phyloP scores from a whole-genome alignment of 2,113 vertebrate species.

The Chinchilla lanigera region DNA sequence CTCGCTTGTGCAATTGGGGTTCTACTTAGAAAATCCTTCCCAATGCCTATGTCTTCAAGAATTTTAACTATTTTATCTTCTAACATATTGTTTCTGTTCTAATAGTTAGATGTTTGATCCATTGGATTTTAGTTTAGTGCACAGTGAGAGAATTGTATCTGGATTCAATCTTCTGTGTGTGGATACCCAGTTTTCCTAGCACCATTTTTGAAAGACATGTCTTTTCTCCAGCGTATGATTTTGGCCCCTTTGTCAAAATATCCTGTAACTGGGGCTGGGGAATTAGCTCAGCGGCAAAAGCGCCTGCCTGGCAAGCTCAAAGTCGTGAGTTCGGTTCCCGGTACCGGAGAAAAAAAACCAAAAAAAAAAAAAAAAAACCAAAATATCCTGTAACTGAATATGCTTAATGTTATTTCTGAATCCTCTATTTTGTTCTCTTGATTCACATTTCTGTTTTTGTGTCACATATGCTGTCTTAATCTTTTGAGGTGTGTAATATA shows the following conservation, averaged over 20 bases:
- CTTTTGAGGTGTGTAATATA: background rate
- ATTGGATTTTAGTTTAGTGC: background rate
- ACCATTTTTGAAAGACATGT: background rate
- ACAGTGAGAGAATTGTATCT: background rate
- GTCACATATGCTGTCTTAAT: background rate
- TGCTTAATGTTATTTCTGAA: background rate
- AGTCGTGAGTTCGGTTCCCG: too few relatives aligned
- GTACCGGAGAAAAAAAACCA: too few relatives aligned
- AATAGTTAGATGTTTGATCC: background rate
- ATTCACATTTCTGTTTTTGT: background rate
- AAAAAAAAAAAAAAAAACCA: too few relatives aligned
- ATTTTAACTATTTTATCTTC: background rate
- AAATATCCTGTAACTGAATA: background rate
- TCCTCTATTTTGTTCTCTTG: background rate
- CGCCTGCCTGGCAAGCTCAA: too few relatives aligned
- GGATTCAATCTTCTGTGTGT: background rate
- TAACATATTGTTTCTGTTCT: background rate
- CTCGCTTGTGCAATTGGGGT: background rate
- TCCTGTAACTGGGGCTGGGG: background rate
- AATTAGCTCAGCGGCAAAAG: too few relatives aligned
- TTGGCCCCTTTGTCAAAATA: background rate
- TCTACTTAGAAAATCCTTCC: background rate
- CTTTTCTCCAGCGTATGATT: background rate
- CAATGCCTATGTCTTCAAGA: background rate
- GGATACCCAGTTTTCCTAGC: background rate